Conservation (phyloP, 2,888 invertebrate genomes). For the Ceriagrion tenellum region DNA sequence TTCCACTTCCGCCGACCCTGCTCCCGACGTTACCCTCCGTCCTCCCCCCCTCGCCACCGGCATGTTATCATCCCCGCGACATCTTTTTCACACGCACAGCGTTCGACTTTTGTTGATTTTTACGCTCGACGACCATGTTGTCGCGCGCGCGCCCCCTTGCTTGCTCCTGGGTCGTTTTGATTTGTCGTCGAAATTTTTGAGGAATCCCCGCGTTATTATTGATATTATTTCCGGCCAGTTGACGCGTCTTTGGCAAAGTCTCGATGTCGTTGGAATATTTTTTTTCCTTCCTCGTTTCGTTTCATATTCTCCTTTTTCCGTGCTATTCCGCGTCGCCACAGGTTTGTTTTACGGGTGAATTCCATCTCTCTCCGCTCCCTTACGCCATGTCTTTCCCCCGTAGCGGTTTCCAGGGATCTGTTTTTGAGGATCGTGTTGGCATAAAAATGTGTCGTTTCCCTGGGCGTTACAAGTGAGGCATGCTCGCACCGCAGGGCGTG, state of each 20-base stretch:
- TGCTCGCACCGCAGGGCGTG: neutral
- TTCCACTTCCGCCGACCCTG: neutral
- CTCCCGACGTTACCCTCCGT: neutral
- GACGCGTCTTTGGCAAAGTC: constrained; percentile 6
- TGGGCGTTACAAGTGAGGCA: neutral
- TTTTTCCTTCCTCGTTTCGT: constrained; percentile 33
- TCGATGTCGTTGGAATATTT: neutral
- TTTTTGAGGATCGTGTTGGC: constrained; percentile 14
- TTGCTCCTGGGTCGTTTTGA: constrained; percentile 53
- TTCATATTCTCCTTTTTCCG: neutral
- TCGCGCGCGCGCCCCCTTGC: constrained; percentile 24
- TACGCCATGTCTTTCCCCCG: neutral
- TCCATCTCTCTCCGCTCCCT: neutral
- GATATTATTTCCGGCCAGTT: constrained; percentile 30
- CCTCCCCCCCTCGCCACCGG: neutral
- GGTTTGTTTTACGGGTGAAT: constrained; percentile 22
- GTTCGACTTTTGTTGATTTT: constrained; percentile 57
- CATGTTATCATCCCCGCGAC: constrained; percentile 31
- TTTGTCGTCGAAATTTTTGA: constrained; percentile 29
- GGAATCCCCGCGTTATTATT: neutral
- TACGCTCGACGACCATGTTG: constrained; percentile 63
- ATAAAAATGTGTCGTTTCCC: constrained; percentile 8
- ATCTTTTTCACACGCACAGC: constrained; percentile 56
- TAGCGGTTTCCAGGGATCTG: neutral
- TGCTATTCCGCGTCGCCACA: neutral